These are phyloP conservation scores for Spodoptera litura DNA, from an alignment of 1,140 invertebrate species.

Conservation along the genomic window DNA sequence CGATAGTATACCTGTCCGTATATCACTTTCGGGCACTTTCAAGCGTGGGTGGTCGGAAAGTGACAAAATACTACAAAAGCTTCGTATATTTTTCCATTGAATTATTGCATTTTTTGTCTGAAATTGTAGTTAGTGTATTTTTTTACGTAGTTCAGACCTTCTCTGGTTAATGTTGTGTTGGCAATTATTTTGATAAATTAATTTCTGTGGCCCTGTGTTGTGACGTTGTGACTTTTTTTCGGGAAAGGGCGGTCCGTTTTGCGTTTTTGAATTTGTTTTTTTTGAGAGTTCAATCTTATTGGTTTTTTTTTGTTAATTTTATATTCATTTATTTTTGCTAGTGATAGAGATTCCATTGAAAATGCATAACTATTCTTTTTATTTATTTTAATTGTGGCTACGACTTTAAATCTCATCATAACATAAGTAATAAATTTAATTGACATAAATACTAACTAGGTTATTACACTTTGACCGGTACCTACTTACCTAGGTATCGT, in stretches of 20 bases:
- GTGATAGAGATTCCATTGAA: too few species aligned
- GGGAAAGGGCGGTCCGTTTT: conserved; percentile 9
- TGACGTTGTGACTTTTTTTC: too few species aligned
- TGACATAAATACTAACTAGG: too few species aligned
- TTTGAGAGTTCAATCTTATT: too few species aligned
- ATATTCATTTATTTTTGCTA: too few species aligned
- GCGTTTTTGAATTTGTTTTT: background rate
- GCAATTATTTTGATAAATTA: conserved; percentile 33
- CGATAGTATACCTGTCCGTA: background rate
- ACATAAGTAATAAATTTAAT: too few species aligned
- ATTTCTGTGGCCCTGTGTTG: background rate
- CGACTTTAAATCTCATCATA: too few species aligned
- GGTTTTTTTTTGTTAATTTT: too few species aligned
- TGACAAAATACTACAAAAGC: conserved; percentile 30
- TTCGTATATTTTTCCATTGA: background rate
- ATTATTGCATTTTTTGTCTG: background rate
- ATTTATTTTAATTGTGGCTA: too few species aligned
- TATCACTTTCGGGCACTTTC: conserved; percentile 11
- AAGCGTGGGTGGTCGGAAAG: conserved; percentile 16
- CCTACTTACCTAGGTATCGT: too few species aligned
- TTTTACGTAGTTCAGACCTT: background rate
- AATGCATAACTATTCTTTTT: too few species aligned
- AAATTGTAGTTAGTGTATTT: background rate
- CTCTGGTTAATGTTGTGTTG: background rate
- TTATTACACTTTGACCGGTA: too few species aligned